phyloP scores from a whole-genome alignment of 2,888 invertebrate species.

The Ennomos fuscantarius region DNA sequence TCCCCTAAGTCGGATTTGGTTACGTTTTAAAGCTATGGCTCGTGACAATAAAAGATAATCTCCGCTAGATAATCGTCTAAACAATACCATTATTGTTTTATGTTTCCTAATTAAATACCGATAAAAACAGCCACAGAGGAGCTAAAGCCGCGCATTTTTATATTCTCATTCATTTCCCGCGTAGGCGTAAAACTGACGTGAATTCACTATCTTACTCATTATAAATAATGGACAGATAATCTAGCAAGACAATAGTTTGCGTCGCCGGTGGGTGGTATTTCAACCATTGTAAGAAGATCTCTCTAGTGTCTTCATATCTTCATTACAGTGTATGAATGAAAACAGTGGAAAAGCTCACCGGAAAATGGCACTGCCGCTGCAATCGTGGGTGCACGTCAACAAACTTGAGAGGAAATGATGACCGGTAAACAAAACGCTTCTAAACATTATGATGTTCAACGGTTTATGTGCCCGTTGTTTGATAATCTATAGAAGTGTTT shows the following conservation, averaged over 20 bases:
- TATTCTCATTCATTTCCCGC: constrained; percentile 43
- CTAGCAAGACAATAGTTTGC: constrained; percentile 72
- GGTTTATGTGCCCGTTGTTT: constrained; percentile 45
- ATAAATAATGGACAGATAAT: constrained; percentile 79
- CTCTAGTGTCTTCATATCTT: constrained; percentile 8
- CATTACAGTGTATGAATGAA: not conserved
- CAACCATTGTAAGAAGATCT: constrained; percentile 44
- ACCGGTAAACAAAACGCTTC: constrained; percentile 57
- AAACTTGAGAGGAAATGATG: constrained; percentile 53
- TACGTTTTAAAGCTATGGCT: constrained; percentile 38
- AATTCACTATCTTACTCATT: constrained; percentile 67
- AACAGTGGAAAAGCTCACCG: constrained; percentile 34
- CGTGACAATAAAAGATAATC: constrained; percentile 45
- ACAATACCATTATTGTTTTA: constrained; percentile 50
- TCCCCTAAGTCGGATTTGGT: constrained; percentile 26
- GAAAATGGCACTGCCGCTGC: constrained; percentile 41
- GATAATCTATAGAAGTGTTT: constrained; percentile 46
- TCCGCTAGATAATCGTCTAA: constrained; percentile 41
- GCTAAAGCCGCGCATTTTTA: constrained; percentile 34
- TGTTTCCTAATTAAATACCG: constrained; percentile 49
- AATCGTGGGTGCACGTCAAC: constrained; percentile 63
- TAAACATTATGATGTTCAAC: constrained; percentile 48
- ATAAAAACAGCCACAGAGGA: constrained; percentile 43
- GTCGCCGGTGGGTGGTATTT: constrained; percentile 60
- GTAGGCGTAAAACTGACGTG: constrained; percentile 67